Evolutionary conservation across 2,797 vertebrate genomes (phyloP), one percentile per base, ranked within the genome.

Genomic region (Pangasius mekongensis): DNA sequence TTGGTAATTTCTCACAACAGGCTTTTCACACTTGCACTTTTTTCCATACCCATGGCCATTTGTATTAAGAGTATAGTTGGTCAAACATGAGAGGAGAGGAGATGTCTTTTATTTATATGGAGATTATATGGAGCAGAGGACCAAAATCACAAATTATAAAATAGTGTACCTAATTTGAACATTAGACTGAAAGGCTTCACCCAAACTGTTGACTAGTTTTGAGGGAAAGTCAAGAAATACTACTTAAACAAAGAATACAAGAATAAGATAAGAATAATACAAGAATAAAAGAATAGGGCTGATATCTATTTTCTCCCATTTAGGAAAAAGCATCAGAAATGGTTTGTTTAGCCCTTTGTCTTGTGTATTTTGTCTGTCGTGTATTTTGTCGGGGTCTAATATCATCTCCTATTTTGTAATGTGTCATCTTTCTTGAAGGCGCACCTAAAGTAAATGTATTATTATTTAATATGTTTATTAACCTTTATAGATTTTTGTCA

Each of bases 1-100:
- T 87, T 69, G 60, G 86, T 89, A 83, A 71, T 88, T 88, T 81
- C 84, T 89, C 89, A 73, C 86, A 71, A 78, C 16, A 80, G 73
- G 66, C 33, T 77, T 18, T 9, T 87, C 87, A 54, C 58, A 82
- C 84, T 81, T 1, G 77, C 64, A 86, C 86, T 90, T 87, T 90
- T 69, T 33, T 11, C 30, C 47, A 24, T 52, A 54, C 20, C 5
- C 47, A 54, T 33, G 3, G 27, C 11, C 24, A 16, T 27, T 64
- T n/a, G 60, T 66, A 49, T 83, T 18, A 43, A 43, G 60, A 83
- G 14, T 47, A 83, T 39, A 47, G 2, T 30, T 43, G 39, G 58
- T 47, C 22, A n/a, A 16, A 24, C 81, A 47, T 47, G 39, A 66
- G 3, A 66, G 39, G 22, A 18, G 2, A 64, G 60, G 36, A 64